Percentiles rank a stretch among this genome's conserved stretches.
These are phyloP conservation scores for Caerostris darwini DNA, from an alignment of 1,140 invertebrate genomes.

Conservation along the genomic window DNA sequence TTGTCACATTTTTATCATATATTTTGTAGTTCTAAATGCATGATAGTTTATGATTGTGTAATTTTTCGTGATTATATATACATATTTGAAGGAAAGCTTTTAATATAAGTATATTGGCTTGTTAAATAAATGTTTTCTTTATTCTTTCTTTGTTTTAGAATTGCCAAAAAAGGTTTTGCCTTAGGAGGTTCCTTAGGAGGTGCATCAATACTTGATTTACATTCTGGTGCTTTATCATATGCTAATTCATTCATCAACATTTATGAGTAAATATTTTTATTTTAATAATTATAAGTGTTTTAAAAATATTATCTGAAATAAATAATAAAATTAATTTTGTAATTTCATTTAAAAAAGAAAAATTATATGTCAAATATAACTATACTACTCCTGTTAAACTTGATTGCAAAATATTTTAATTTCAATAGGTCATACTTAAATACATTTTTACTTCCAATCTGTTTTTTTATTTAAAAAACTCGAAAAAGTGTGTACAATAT, in stretches of 20 bases:
- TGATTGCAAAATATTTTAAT: too few species aligned
- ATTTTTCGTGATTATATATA: too few species aligned
- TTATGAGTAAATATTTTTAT: slow-evolving; percentile 83
- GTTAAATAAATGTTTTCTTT: background rate
- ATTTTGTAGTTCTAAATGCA: background rate
- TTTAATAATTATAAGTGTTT: background rate
- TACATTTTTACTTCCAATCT: too few species aligned
- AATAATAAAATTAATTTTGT: background rate
- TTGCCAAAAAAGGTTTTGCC: slow-evolving; percentile 87
- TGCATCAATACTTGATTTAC: slow-evolving; percentile 91
- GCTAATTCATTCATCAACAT: slow-evolving; percentile 89
- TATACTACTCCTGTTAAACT: too few species aligned
- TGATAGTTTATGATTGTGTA: too few species aligned
- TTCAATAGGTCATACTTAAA: too few species aligned
- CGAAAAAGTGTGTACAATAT: too few species aligned
- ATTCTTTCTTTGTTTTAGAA: slow-evolving; percentile 10
- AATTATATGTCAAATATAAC: too few species aligned
- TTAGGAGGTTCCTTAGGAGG: slow-evolving; percentile 87
- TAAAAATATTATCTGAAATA: background rate
- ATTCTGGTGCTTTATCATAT: slow-evolving; percentile 91
- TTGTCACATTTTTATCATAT: background rate
- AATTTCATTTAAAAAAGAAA: too few species aligned
- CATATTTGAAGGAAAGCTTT: too few species aligned
- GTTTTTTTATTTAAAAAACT: too few species aligned
- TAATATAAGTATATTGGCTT: too few species aligned